Evolutionary conservation across 2,113 vertebrate species (phyloP), one percentile per base, ranked within the genome.

Genomic region (Chaenogobius annularis): DNA sequence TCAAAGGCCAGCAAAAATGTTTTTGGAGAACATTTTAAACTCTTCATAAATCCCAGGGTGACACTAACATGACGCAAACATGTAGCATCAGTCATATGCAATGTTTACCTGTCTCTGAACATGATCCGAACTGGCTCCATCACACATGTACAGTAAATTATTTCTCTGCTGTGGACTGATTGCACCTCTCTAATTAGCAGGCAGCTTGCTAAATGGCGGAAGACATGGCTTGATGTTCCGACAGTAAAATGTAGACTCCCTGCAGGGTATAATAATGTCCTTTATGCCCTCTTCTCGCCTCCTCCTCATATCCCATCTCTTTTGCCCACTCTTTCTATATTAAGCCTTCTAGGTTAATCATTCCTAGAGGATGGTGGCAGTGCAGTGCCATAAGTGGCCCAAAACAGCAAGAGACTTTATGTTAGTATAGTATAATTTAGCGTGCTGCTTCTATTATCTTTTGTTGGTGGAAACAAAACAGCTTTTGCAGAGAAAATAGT

Each of bases 281-380:
- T 88, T 74, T 73, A 66, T 80, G 54, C 71, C 74, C 75, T 75
- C 74, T 35, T 81, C 76, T 74, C 75, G 68, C 48, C 70, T 59
- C 62, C 63, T 59, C 62, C 63, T 80, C 71, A 73, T 75, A 76
- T 81, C 71, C 74, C 73, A 70, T 86, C 72, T 79, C 75, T 83
- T 83, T 80, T 47, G 22, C 64, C 73, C 74, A 80, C 79, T 69
- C 81, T 82, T 87, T 87, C 87, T 92, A 91, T 92, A 90, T 93
- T 87, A 93, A 91, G 90, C 87, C 85, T 91, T 90, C 86, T 90
- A 85, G 87, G 88, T 88, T 93, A 92, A 92, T 93, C 90, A 90
- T 91, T 92, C 90, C 90, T 90, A 83, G 80, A 93, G 91, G 92
- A 92, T 83, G 78, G 70, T 81, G 83, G 88, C 81, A 73, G 71